Evolutionary conservation across 2,797 vertebrate genomes (phyloP), one percentile per base, ranked within the genome.

Genomic region (Furcifer pardalis): DNA sequence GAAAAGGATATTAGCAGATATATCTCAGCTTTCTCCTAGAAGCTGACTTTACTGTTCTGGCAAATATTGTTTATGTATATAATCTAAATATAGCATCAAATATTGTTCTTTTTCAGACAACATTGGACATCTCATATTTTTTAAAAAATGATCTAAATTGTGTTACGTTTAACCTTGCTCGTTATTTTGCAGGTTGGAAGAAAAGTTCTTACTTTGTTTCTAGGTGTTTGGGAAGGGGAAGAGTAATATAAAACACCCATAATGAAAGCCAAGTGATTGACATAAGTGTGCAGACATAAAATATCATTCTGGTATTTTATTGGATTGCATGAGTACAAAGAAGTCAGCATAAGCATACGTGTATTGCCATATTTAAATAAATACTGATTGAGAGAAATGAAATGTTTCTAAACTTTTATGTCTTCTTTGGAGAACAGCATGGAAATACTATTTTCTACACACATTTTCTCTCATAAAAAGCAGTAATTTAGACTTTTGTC

Each of bases 351-450:
- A 82, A 80, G 89, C 76, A 91, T 74, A 89, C 94, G 88, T 92
- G 88, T 94, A 92, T 94, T 93, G 88, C 89, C 88, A 88, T 89
- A 89, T 89, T 82, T 62, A 88, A 87, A 96, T 95, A 96, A 96
- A 95, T 95, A 82, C 92, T 87, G 90, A 73, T 84, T 89, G 91
- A 87, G 91, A 94, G 91, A 85, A 74, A 49, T 83, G 72, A 86
- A 32, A 35, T 89, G 84, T 52, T 90, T 88, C 62, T 87, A 84
- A 42, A 69, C 78, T 8, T 63, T 69, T 30, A 1, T 83, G 77
- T 69, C 27, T 81, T 82, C 27, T 85, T 86, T 63, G 32, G 8
- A 62, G 63, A 35, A 27, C 56, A n/a, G 7, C 23, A 40, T 4
- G 19, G 37, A 13, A 13, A 32, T 3, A n/a, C 4, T 17, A 35